Base-by-base conservation (phyloP, 2,888 invertebrate species). In the Drosophila mimica region DNA sequence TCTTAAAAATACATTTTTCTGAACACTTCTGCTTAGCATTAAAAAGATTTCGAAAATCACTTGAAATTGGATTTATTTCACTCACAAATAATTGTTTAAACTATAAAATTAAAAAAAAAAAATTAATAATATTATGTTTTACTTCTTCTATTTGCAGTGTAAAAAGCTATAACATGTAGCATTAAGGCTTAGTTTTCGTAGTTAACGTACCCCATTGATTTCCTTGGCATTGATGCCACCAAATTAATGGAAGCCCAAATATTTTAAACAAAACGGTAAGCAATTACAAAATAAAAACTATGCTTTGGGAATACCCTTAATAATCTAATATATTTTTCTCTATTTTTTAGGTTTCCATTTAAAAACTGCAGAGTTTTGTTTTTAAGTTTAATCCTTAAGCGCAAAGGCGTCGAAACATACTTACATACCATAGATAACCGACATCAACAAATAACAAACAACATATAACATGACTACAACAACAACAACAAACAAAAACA, bases 241-340 rank as follows among this genome's bases (percentile, higher is more conserved):
- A 64, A 66, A 61, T 34, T 51, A 64, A 70, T 76, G 88, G 85
- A 89, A 82, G 73, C 80, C 88, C 78, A 64, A 60, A 85, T 88
- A 86, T 86, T 87, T 87, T 82, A 83, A 80, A 83, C 80, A 88
- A 88, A 90, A 77, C 87, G 87, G 87, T 88, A 68, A 82, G 83
- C 2, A n/a, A n/a, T 4, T 25, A 49, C 0, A 13, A 5, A n/a
- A 38, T 33, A 0, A 28, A 4, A 17, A 28, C 2, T 20, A 5
- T 17, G 0, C 2, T 34, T 25, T 9, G 4, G 7, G 28, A n/a
- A 28, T n/a, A 28, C 11, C 9, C 0, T 13, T 38, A 38, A 13
- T 40, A 6, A 30, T 25, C 0, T 54, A 34, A 38, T 46, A 31
- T 13, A n/a, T 11, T 33, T 20, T 9, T 17, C 1, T 13, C 4